Evolutionary conservation across 1,140 invertebrate species (phyloP).

Genomic region (Hydropsyche tenuis): DNA sequence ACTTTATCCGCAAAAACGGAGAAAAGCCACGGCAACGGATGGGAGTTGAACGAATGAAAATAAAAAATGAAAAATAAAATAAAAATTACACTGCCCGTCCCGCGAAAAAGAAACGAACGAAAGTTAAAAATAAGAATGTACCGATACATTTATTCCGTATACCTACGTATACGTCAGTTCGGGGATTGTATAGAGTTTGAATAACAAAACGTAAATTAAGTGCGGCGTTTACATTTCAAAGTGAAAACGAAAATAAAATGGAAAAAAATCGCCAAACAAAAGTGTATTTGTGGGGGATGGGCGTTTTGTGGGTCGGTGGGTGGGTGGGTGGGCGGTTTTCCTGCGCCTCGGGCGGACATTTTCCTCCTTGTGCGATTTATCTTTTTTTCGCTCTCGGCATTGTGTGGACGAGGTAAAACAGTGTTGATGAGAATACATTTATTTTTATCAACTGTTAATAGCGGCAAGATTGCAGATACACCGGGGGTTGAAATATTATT

Average conservation of each 20-base stretch:
- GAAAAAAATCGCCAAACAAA: constrained; percentile 19
- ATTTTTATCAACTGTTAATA: constrained; percentile 49
- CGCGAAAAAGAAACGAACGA: background rate
- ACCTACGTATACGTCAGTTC: too few relatives aligned
- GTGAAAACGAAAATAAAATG: constrained; percentile 36
- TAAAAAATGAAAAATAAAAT: background rate
- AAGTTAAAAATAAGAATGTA: constrained; percentile 26
- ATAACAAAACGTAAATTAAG: constrained; percentile 39
- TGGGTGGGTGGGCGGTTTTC: background rate
- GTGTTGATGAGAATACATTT: constrained; percentile 47
- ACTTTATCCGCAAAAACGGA: constrained; percentile 32
- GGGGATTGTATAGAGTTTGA: background rate
- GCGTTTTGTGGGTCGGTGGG: background rate
- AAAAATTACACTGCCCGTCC: background rate
- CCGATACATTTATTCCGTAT: too few relatives aligned
- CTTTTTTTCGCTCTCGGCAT: constrained; percentile 16
- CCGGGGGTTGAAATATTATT: constrained; percentile 28
- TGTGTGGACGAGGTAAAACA: constrained; percentile 21
- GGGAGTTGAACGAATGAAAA: too few relatives aligned
- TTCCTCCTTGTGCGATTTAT: constrained; percentile 37
- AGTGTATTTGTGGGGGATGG: background rate
- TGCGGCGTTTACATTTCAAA: constrained; percentile 38
- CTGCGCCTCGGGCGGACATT: constrained; percentile 31
- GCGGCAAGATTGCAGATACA: constrained; percentile 35
- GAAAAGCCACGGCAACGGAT: background rate